Conservation (phyloP, 2,797 vertebrate genomes). For the Sus cebifrons region DNA sequence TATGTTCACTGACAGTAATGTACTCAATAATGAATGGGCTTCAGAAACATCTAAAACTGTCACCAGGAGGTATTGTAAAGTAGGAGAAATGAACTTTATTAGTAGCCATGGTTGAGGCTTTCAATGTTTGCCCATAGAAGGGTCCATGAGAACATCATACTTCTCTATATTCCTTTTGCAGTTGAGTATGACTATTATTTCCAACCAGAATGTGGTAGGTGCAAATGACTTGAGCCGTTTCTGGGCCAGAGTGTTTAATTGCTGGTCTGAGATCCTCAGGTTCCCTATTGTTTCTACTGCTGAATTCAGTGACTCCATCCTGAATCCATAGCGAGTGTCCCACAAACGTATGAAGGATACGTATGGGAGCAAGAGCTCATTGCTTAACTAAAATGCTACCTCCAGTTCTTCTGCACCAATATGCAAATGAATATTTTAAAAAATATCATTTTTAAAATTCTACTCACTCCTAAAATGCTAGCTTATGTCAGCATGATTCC, state of each 20-base stretch:
- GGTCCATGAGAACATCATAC: not conserved
- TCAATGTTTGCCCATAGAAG: not conserved
- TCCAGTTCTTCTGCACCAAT: not conserved
- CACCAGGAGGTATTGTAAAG: not conserved
- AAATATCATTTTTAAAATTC: not conserved
- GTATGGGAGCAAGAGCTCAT: not conserved
- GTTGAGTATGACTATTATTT: not conserved
- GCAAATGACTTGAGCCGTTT: slow-evolving; percentile 1
- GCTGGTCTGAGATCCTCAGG: not conserved
- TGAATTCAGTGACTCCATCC: not conserved
- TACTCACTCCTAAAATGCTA: slow-evolving; percentile 32
- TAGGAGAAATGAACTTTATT: slow-evolving; percentile 32
- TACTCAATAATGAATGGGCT: not conserved
- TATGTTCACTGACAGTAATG: not conserved
- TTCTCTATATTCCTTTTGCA: not conserved
- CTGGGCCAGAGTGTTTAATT: not conserved
- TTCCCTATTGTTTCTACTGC: not conserved
- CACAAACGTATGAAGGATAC: not conserved
- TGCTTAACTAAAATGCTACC: not conserved
- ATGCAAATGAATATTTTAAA: not conserved
- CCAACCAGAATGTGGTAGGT: not conserved
- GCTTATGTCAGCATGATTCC: slow-evolving; percentile 10
- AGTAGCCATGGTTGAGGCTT: not conserved
- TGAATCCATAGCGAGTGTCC: not conserved
- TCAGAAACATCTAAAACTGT: not conserved